Percentiles rank a stretch among this genome's conserved stretches.
phyloP scores from a whole-genome alignment of 2,797 vertebrate species.

The Amblyraja radiata region DNA sequence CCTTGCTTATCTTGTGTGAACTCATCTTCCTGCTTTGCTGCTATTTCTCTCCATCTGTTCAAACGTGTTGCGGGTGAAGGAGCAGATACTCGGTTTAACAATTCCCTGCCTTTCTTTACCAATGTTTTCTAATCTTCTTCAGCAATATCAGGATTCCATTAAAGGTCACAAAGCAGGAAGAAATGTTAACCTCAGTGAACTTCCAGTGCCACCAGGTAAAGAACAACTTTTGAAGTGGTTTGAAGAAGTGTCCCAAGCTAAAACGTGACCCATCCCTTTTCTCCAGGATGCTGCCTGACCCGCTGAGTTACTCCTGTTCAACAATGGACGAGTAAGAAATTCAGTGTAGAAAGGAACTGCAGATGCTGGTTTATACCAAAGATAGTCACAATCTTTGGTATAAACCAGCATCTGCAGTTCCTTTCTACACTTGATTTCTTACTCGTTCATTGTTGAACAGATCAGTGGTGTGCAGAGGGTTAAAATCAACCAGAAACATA shows the following conservation, averaged over 20 bases:
- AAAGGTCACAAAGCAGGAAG: constrained; percentile 74
- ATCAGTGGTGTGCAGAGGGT: no score
- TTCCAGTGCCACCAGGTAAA: constrained; percentile 81
- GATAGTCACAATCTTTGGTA: no score
- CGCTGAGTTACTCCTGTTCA: no score
- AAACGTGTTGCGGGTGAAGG: not conserved
- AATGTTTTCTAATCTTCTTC: constrained; percentile 32
- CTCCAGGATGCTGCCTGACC: no score
- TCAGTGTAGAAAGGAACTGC: no score
- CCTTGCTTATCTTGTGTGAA: not conserved
- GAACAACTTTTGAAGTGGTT: not conserved
- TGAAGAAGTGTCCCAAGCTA: no score
- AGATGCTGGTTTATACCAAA: no score
- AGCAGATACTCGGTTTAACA: not conserved
- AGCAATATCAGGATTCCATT: constrained; percentile 90
- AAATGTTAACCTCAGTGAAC: constrained; percentile 66
- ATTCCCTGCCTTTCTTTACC: not conserved
- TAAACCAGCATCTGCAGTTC: no score
- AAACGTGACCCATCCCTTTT: no score
- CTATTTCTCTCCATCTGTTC: not conserved
- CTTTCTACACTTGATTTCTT: no score
- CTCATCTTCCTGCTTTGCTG: not conserved
- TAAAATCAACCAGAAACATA: not conserved
- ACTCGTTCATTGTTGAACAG: not conserved
- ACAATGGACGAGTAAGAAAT: no score